These are phyloP conservation scores for rat (Rattus norvegicus) DNA, from an alignment of 2,113 vertebrate genomes.

Conservation along the genomic window DNA sequence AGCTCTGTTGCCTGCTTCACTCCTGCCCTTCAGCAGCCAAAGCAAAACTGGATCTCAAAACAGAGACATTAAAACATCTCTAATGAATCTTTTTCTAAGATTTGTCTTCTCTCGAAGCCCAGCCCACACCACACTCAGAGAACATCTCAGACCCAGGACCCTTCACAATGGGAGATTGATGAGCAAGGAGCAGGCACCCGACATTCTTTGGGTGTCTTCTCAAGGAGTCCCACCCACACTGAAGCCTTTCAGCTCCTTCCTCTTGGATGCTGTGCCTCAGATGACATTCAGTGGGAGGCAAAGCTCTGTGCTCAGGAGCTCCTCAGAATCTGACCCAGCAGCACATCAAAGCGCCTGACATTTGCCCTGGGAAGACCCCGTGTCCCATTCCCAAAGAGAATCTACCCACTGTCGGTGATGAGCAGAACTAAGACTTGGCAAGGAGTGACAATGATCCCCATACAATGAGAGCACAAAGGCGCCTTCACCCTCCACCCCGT, in stretches of 20 bases:
- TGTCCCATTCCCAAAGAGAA: conserved; percentile 40
- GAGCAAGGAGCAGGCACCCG: background rate
- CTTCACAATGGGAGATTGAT: conserved; percentile 59
- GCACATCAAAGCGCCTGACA: conserved; percentile 80
- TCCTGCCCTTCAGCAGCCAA: background rate
- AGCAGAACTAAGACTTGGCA: conserved; percentile 64
- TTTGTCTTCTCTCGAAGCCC: conserved; percentile 41
- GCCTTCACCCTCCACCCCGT: conserved; percentile 55
- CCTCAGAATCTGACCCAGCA: conserved; percentile 56
- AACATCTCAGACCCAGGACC: background rate
- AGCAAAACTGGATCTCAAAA: background rate
- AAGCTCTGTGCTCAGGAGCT: background rate
- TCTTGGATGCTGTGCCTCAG: background rate
- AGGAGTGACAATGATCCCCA: conserved; percentile 66
- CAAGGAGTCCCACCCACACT: conserved; percentile 70
- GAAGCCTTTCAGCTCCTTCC: conserved; percentile 20
- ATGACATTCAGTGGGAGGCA: conserved; percentile 57
- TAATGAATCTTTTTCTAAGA: conserved; percentile 6
- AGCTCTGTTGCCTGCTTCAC: background rate
- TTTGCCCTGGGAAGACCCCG: conserved; percentile 73
- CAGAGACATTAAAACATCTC: conserved; percentile 4
- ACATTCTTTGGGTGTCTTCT: conserved; percentile 55
- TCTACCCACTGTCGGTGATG: conserved; percentile 71
- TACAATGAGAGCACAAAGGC: conserved; percentile 76
- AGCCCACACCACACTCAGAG: background rate